phyloP scores from a whole-genome alignment of 2,797 vertebrate species.

The Coracias cyanogaster region DNA sequence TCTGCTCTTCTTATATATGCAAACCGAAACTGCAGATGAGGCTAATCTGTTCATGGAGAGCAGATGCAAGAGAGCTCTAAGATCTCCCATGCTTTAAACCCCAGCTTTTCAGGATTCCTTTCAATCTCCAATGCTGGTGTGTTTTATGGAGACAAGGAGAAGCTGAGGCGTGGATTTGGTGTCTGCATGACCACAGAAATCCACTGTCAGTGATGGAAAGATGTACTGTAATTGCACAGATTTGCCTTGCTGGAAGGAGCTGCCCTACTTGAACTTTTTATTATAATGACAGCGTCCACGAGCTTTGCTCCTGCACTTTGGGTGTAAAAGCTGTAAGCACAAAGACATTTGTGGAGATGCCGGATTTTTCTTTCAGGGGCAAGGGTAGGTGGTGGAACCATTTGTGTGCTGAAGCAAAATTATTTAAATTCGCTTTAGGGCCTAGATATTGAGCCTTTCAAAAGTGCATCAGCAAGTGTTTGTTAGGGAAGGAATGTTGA shows the following conservation, averaged over 20 bases:
- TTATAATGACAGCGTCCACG: accelerated
- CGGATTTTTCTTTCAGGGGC: background rate
- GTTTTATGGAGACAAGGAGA: background rate
- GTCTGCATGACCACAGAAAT: background rate
- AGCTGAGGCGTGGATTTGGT: background rate
- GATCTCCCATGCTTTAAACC: background rate
- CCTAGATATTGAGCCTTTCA: background rate
- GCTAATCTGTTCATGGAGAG: background rate
- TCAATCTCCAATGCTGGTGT: background rate
- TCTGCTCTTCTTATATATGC: background rate
- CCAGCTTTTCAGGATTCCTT: background rate
- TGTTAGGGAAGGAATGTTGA: background rate
- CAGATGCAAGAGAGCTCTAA: background rate
- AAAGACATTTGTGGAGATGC: background rate
- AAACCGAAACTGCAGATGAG: background rate
- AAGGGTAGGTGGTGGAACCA: background rate
- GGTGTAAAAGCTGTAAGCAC: background rate
- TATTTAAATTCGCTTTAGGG: background rate
- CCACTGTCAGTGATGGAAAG: background rate
- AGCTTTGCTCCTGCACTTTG: background rate
- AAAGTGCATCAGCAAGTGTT: background rate
- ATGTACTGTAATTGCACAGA: background rate
- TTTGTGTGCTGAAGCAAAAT: background rate
- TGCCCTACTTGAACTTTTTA: background rate
- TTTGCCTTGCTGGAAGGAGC: background rate